Conservation (phyloP, 2,113 vertebrate genomes). For the Perognathus longimembris region DNA sequence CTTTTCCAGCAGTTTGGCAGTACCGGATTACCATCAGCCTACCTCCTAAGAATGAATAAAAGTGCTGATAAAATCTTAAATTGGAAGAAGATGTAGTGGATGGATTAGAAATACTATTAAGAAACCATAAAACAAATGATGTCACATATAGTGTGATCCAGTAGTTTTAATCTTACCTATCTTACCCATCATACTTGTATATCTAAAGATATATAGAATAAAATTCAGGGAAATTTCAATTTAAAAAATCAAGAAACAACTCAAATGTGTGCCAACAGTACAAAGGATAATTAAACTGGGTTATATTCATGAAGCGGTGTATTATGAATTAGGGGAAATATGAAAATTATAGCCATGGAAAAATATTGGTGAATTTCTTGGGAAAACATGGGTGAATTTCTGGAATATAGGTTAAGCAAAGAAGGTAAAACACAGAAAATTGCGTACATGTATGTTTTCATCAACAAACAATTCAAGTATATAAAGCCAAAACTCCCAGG, state of each 20-base stretch:
- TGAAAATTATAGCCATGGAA: background rate
- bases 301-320: background rate
- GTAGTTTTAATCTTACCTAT: background rate
- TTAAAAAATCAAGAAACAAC: background rate
- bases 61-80: constrained; percentile 8
- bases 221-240: background rate
- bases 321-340: constrained; percentile 7
- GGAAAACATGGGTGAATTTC: background rate
- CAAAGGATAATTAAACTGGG: background rate
- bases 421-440: background rate
- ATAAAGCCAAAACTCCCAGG: background rate
- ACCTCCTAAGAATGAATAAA: constrained; percentile 44
- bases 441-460: background rate
- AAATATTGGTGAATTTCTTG: background rate
- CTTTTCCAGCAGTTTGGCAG: constrained; percentile 17
- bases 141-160: background rate
- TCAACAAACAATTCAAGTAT: background rate
- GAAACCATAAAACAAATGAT: constrained; percentile 5
- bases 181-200: background rate
- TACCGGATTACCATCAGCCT: constrained; percentile 22
- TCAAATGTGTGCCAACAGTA: background rate
- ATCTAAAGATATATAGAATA: background rate
- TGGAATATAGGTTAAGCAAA: background rate
- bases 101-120: background rate
- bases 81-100: background rate